Evolutionary conservation across 2,113 vertebrate genomes (phyloP).

Genomic region (Dromaius novaehollandiae): DNA sequence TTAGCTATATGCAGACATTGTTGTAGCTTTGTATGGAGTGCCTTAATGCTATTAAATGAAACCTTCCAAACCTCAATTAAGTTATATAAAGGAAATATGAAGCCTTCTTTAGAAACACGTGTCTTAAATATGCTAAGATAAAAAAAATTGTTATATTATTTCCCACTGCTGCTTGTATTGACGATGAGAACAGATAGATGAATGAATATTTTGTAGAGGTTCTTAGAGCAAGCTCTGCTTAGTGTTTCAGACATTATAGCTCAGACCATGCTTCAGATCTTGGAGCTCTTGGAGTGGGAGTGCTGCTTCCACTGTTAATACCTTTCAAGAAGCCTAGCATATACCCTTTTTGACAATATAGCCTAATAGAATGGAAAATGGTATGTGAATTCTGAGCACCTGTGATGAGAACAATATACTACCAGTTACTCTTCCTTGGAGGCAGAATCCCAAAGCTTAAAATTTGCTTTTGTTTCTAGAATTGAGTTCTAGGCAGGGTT

Average conservation of each 20-base stretch:
- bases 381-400: not conserved
- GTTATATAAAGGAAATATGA: not conserved
- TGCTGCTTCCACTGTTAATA: not conserved
- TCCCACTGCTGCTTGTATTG: not conserved
- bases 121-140: not conserved
- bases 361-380: not conserved
- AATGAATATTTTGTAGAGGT: not conserved
- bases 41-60: not conserved
- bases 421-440: not conserved
- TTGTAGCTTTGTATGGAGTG: not conserved
- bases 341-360: not conserved
- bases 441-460: not conserved
- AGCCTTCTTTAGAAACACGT: not conserved
- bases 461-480: not conserved
- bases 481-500: not conserved
- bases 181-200: not conserved
- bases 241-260: not conserved
- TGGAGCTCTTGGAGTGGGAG: not conserved
- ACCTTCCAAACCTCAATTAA: not conserved
- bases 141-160: not conserved
- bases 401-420: not conserved
- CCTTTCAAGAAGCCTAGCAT: not conserved
- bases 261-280: not conserved
- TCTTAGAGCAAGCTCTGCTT: not conserved
- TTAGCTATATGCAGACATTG: not conserved